Conservation (phyloP, 2,888 invertebrate genomes). For the Tyria jacobaeae region DNA sequence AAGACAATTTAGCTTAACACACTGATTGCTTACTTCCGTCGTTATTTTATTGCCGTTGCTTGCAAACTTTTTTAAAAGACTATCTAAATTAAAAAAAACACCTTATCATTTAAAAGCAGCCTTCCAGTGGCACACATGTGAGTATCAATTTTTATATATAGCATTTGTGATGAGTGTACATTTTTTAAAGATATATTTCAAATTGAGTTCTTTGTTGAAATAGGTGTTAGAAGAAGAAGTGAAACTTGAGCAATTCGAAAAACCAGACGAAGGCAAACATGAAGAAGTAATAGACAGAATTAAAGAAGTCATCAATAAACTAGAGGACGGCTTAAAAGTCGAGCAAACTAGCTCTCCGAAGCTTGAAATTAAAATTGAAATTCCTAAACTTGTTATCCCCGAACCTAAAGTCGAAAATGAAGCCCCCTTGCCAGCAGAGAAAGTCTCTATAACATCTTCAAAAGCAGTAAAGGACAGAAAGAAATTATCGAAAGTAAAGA, state of each 20-base stretch:
- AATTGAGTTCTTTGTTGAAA: not conserved
- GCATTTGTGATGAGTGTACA: not conserved
- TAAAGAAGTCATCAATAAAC: constrained; percentile 76
- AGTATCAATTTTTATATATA: constrained; percentile 15
- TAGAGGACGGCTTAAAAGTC: constrained; percentile 69
- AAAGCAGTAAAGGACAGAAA: constrained; percentile 45
- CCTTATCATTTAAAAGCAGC: constrained; percentile 30
- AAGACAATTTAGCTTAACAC: not conserved
- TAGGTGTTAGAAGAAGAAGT: constrained; percentile 72
- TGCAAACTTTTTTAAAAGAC: too few relatives aligned
- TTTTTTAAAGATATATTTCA: not conserved
- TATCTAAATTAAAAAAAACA: not conserved
- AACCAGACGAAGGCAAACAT: constrained; percentile 65
- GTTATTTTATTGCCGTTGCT: not conserved
- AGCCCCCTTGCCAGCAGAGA: constrained; percentile 8
- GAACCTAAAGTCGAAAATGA: constrained; percentile 28
- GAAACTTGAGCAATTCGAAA: constrained; percentile 73
- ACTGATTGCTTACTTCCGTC: not conserved
- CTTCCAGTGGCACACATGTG: constrained; percentile 20
- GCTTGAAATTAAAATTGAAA: constrained; percentile 38
- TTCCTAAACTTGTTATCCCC: constrained; percentile 3
- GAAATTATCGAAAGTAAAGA: constrained; percentile 67
- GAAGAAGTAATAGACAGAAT: constrained; percentile 76
- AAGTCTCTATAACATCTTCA: not conserved
- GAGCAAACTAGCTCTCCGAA: constrained; percentile 54